Evolutionary conservation across 1,140 invertebrate genomes (phyloP).

Genomic region (Cyclina sinensis): DNA sequence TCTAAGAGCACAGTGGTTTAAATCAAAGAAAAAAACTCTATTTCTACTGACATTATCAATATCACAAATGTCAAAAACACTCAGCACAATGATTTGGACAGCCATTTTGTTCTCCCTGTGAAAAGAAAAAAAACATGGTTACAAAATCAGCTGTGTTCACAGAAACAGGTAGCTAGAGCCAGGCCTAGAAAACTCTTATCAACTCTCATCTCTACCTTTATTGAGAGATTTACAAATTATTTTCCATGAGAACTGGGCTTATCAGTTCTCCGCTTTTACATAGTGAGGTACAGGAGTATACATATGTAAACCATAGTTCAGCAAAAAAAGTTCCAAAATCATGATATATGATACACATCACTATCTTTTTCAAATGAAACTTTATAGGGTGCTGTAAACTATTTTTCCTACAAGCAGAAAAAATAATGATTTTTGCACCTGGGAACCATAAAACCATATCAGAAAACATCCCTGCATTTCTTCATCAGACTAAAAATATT

Average conservation of each 20-base stretch:
- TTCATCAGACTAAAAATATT: not conserved
- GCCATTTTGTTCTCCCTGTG: too few species aligned
- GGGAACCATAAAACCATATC: not conserved
- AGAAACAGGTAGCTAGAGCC: not conserved
- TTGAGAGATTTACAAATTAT: conserved; percentile 62
- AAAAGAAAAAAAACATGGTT: too few species aligned
- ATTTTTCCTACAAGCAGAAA: not conserved
- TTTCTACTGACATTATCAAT: too few species aligned
- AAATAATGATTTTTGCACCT: conserved; percentile 28
- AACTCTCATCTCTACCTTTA: conserved; percentile 13
- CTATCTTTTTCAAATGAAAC: not conserved
- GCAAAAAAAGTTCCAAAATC: not conserved
- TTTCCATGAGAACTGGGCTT: conserved; percentile 53
- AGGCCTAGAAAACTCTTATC: conserved; percentile 33
- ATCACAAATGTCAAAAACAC: too few species aligned
- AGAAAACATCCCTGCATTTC: not conserved
- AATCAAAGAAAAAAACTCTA: too few species aligned
- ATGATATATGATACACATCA: not conserved
- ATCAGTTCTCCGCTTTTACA: conserved; percentile 25
- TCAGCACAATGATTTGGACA: too few species aligned
- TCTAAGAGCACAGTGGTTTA: too few species aligned
- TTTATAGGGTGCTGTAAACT: not conserved
- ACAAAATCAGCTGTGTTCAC: too few species aligned
- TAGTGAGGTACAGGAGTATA: conserved; percentile 11
- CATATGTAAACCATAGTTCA: not conserved